These are phyloP conservation scores for Torymus aiolomorphi DNA, from an alignment of 2,888 invertebrate genomes.

Conservation along the genomic window DNA sequence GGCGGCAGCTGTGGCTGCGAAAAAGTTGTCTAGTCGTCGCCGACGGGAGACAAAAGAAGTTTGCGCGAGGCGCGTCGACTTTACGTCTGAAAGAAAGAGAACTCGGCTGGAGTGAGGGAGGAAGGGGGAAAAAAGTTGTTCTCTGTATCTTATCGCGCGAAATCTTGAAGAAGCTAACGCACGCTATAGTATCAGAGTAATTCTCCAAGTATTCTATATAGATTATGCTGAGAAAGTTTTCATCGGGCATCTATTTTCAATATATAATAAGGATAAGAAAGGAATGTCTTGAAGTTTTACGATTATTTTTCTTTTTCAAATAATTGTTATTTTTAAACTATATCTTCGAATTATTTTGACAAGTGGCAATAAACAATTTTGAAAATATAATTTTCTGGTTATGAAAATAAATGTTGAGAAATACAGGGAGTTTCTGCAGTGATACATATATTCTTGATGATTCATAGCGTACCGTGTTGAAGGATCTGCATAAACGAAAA, in stretches of 20 bases:
- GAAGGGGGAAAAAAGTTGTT: constrained; percentile 32
- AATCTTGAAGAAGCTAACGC: constrained; percentile 33
- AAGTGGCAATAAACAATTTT: too few relatives aligned
- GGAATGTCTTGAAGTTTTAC: too few relatives aligned
- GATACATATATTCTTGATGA: constrained; percentile 42
- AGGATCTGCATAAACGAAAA: constrained; percentile 53
- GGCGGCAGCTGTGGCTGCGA: constrained; percentile 5
- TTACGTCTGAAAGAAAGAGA: constrained; percentile 49
- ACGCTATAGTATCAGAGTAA: constrained; percentile 9
- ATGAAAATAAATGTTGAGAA: constrained; percentile 37
- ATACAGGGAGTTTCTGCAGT: constrained; percentile 24
- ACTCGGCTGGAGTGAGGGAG: constrained; percentile 16
- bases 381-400: too few relatives aligned
- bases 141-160: constrained; percentile 4
- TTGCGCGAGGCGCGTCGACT: constrained; percentile 45
- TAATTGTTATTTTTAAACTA: too few relatives aligned
- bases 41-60: constrained; percentile 53
- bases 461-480: constrained; percentile 37
- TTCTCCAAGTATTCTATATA: constrained; percentile 16
- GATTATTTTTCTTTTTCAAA: too few relatives aligned
- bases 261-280: constrained; percentile 3
- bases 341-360: too few relatives aligned
- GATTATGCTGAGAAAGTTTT: constrained; percentile 1
- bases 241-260: constrained; percentile 5
- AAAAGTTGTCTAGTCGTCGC: constrained; percentile 52